Conservation (phyloP, 2,888 invertebrate genomes). For the Diarsia rubi region DNA sequence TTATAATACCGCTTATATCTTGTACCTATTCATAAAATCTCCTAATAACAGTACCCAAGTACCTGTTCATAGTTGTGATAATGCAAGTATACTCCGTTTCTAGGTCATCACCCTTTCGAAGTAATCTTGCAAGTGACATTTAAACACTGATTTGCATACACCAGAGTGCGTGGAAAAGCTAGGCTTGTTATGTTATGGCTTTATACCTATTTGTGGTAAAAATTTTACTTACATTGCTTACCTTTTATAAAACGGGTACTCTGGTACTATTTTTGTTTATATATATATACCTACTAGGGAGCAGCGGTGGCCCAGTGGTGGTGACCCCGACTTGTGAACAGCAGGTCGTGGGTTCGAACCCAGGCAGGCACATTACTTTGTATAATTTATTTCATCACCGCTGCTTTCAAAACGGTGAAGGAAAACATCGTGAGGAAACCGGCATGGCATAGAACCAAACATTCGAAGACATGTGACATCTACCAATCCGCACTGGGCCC, state of each 20-base stretch:
- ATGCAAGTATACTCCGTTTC: slow-evolving; percentile 49
- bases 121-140: slow-evolving; percentile 80
- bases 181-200: slow-evolving; percentile 47
- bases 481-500: too few relatives aligned
- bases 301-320: too few relatives aligned
- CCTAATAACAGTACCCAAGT: slow-evolving; percentile 35
- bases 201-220: slow-evolving; percentile 37
- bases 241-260: background rate
- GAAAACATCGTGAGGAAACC: too few relatives aligned
- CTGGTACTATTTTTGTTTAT: background rate
- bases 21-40: slow-evolving; percentile 41
- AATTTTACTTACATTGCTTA: background rate
- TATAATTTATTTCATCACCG: too few relatives aligned
- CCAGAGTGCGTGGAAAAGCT: slow-evolving; percentile 68
- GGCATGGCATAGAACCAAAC: too few relatives aligned
- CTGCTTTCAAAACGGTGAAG: too few relatives aligned
- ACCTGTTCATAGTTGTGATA: slow-evolving; percentile 51
- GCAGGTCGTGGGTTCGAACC: too few relatives aligned
- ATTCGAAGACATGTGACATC: too few relatives aligned
- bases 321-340: too few relatives aligned
- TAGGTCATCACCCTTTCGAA: slow-evolving; percentile 76
- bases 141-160: slow-evolving; percentile 75
- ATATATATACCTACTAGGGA: too few relatives aligned
- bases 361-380: too few relatives aligned
- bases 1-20: slow-evolving; percentile 34